Evolutionary conservation across 2,888 invertebrate genomes (phyloP).

Genomic region (Ormyrus labotus): DNA sequence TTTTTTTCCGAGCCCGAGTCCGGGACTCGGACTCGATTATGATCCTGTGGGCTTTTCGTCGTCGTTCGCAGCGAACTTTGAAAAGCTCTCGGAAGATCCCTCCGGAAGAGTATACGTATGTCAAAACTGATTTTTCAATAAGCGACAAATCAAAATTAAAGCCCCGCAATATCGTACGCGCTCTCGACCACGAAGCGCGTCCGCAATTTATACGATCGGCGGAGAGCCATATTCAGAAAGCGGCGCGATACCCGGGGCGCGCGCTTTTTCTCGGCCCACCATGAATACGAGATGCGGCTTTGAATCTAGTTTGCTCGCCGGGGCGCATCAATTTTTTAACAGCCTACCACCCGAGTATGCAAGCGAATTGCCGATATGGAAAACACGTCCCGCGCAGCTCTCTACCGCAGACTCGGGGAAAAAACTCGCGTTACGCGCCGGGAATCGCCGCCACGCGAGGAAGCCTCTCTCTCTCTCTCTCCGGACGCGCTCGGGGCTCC

Average conservation of each 20-base stretch:
- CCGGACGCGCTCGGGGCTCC: neutral
- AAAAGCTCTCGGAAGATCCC: too few relatives aligned
- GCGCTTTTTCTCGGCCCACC: conserved; percentile 60
- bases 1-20: too few relatives aligned
- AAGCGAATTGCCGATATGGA: conserved; percentile 71
- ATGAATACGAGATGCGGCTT: conserved; percentile 74
- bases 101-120: too few relatives aligned
- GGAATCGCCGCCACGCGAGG: conserved; percentile 36
- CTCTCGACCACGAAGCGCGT: too few relatives aligned
- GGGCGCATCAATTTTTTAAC: conserved; percentile 52
- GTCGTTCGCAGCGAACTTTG: too few relatives aligned
- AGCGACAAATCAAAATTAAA: too few relatives aligned
- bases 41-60: too few relatives aligned
- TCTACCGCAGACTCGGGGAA: conserved; percentile 27
- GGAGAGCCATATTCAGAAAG: neutral
- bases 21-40: too few relatives aligned
- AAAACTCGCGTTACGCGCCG: conserved; percentile 49
- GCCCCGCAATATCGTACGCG: too few relatives aligned
- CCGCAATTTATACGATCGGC: too few relatives aligned
- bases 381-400: conserved; percentile 66
- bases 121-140: too few relatives aligned
- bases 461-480: neutral
- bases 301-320: conserved; percentile 73
- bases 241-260: neutral
- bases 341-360: conserved; percentile 61